Evolutionary conservation across 2,888 invertebrate species (phyloP).

Genomic region (Strigamia maritima): DNA sequence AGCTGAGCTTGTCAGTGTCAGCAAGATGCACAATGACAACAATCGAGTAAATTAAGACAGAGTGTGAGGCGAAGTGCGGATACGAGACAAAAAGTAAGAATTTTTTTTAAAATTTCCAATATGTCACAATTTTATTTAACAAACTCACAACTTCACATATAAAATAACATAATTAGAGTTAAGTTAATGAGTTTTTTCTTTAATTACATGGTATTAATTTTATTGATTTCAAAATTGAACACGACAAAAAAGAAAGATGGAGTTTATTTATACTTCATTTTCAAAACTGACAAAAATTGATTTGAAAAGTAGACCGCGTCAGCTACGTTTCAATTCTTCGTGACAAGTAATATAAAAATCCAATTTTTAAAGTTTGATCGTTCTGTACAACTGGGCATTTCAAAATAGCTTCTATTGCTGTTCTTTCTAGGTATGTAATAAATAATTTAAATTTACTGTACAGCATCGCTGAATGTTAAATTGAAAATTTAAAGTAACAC

Average conservation of each 20-base stretch:
- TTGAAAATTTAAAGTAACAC: neutral
- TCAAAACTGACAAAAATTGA: neutral
- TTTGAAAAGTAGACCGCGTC: neutral
- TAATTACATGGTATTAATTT: neutral
- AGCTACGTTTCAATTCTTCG: neutral
- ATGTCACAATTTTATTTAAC: no score
- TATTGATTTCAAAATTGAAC: no score
- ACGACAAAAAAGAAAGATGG: neutral
- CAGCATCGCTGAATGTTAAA: neutral
- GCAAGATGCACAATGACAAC: neutral
- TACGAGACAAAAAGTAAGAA: no score
- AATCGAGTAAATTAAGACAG: neutral
- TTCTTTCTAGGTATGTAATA: neutral
- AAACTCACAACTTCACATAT: no score
- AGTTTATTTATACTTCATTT: neutral
- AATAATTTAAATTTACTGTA: neutral
- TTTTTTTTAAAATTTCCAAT: no score
- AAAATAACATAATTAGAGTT: neutral
- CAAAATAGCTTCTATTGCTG: neutral
- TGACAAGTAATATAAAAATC: neutral
- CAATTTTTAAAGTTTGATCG: neutral
- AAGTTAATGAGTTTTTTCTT: neutral
- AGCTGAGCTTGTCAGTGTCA: neutral
- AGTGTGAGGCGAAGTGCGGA: no score
- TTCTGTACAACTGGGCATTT: neutral